Base-by-base conservation (phyloP, 2,888 invertebrate genomes). In the Dolomedes plantarius region DNA sequence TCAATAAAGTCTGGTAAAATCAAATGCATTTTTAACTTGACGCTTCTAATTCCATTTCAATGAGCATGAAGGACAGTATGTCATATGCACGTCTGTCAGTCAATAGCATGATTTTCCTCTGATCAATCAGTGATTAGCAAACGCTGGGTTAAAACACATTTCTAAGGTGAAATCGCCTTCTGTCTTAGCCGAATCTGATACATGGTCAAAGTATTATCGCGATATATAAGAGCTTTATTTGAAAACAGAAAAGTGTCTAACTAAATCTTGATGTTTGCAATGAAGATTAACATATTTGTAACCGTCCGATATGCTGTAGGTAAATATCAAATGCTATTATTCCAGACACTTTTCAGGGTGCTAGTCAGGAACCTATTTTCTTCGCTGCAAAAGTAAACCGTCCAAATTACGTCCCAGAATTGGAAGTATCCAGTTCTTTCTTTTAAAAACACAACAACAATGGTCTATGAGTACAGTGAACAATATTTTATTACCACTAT, bases 221-320 rank as follows among this genome's bases (percentile, higher is more conserved):
- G 16, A 64, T 23, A 56, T 28, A 56, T 36, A 56, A 23, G 77
- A 77, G 77, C 77, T 77, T 69, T 67, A 50, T 76, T 76, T 75
- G 19, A 64, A 75, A 29, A 13, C n/a, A 19, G 23, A 19, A 23
- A 23, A 23, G 56, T 23, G 6, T 56, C 1, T 23, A 1, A 56
- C 11, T 56, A 16, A 56, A 2, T 56, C 13, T 41, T 41, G 16
- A 69, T 11, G 9, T 9, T 36, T 3, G 7, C 11, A 31, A 11
- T 29, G 36, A 29, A 32, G 41, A 67, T 41, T 36, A 71, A 79
- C 29, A 71, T 50, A 69, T 81, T 68, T 62, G 29, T 74, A 74
- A 81, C 81, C 81, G 74, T 74, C 81, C 81, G 74, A 1, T 72
- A 19, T 41, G 56, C n/a, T 56, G 46, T 13, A 46, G 2, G 6